Evolutionary conservation across 2,888 invertebrate genomes (phyloP), one percentile per base, ranked within the genome.

Genomic region (Ormia ochracea): DNA sequence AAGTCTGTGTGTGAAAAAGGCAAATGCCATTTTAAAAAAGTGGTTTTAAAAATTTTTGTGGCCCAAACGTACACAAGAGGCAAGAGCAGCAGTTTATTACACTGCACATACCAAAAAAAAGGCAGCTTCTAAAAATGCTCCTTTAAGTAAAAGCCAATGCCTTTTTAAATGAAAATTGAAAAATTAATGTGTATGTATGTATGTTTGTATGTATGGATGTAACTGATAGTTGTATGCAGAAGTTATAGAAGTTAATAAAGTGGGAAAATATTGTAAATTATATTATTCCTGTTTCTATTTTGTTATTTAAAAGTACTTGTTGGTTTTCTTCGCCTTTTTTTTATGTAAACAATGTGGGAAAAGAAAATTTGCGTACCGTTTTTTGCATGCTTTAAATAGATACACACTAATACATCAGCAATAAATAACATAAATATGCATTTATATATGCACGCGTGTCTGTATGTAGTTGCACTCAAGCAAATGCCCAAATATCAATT

Each of bases 31-130:
- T 45, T 70, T n/a, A 4, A 65, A 52, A 66, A 76, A 76, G 73
- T 61, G 50, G 72, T 56, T 63, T 80, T 80, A 28, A 63, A 65
- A 56, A 58, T 52, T 9, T 63, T 66, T 54, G 61, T 56, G 54
- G 59, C 38, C 70, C 14, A 59, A 63, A 65, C 50, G 23, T n/a
- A n/a, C n/a, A n/a, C n/a, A n/a, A n/a, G n/a, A n/a, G n/a, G n/a
- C 56, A 59, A 33, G 58, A 52, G 58, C 21, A 36, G 52, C 28
- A 31, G 33, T 50, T 59, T 63, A 33, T 48, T 38, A 54, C 43
- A 52, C 66, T 58, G 31, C 17, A 26, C 33, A 65, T 28, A 65
- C 56, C 5, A 26, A 41, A 56, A 23, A 54, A 28, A 26, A 54
- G 43, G 14, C 7, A 36, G 31, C 28, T 52, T 31, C 48, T 61